Evolutionary conservation across 2,888 invertebrate genomes (phyloP).

Genomic region (Drosophila sordidapex): DNA sequence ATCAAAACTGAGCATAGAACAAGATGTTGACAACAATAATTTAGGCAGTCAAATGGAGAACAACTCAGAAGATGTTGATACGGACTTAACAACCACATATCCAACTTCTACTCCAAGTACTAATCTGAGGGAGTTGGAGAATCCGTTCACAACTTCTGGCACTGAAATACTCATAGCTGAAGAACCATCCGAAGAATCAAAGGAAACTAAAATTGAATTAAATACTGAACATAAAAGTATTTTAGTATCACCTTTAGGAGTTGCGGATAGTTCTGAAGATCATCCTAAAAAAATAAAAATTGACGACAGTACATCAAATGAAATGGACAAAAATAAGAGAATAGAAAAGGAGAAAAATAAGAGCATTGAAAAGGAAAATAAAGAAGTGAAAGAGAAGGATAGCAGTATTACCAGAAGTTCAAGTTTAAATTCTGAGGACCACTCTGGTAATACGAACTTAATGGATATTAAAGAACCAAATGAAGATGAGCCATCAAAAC

Average conservation of each 20-base stretch:
- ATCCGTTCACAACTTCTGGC: not conserved
- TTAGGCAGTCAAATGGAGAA: not conserved
- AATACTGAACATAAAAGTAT: not conserved
- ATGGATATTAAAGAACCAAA: not conserved
- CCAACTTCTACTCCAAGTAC: not conserved
- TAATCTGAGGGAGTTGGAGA: not conserved
- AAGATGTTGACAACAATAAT: not conserved
- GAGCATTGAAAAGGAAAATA: not conserved
- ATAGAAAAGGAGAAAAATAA: not conserved
- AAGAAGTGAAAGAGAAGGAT: not conserved
- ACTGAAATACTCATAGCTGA: not conserved
- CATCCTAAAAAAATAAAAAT: not conserved
- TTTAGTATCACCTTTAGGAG: too few species aligned
- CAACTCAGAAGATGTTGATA: not conserved
- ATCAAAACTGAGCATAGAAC: not conserved
- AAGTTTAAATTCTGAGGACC: not conserved
- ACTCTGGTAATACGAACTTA: not conserved
- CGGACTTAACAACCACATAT: not conserved
- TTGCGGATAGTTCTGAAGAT: not conserved
- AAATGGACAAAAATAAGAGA: not conserved
- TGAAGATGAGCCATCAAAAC: not conserved
- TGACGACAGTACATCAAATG: too few species aligned
- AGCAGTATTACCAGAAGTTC: not conserved
- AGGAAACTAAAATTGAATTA: not conserved
- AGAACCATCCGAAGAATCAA: not conserved